Evolutionary conservation across 1,140 invertebrate species (phyloP), one percentile per base, ranked within the genome.

Genomic region (Nasonia vitripennis): DNA sequence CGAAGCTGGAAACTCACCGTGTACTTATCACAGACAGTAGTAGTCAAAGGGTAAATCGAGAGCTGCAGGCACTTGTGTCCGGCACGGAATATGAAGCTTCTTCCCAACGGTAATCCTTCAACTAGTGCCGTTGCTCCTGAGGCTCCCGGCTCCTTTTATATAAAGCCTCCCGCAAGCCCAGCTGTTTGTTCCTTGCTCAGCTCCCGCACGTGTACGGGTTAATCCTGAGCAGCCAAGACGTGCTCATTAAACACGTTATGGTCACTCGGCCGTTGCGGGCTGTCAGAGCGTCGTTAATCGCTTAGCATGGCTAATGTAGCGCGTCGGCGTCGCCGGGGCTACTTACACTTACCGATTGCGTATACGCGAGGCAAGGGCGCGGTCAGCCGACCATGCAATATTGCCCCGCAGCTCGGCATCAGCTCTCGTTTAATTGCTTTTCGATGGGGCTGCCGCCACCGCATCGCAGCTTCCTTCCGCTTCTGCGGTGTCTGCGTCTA

Each of bases 221-320:
- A 88, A 90, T 88, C 86, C 86, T 91, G 89, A 92, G 73, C 87
- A 87, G 71, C 81, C 86, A 85, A 90, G 91, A 91, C 90, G 89
- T 90, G 90, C 81, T 92, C 91, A 92, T 87, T 91, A 92, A 91
- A 87, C 91, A 90, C 88, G 88, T 90, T 88, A 86, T 78, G 86
- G 87, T 51, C 81, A 80, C 83, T 86, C 77, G 86, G 70, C 78
- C 79, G 86, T 87, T 87, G 73, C 27, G 27, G n/a, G 37, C 10
- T 23, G 73, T 37, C 48, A 27, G 31, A 23, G 62, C 37, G 78
- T 48, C 41, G 74, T 77, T 74, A 74, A 74, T 73, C 71, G 71
- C 31, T 70, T 31, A 71, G 10, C 34, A 12, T 9, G 34, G 34
- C 73, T 74, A 74, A 74, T 74, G 74, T 51, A 27, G 37, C 74